A percentile compares a stretch with the other conserved stretches of the same genome.
These are phyloP conservation scores for Furcifer pardalis DNA, from an alignment of 2,797 vertebrate genomes.

Conservation along the genomic window DNA sequence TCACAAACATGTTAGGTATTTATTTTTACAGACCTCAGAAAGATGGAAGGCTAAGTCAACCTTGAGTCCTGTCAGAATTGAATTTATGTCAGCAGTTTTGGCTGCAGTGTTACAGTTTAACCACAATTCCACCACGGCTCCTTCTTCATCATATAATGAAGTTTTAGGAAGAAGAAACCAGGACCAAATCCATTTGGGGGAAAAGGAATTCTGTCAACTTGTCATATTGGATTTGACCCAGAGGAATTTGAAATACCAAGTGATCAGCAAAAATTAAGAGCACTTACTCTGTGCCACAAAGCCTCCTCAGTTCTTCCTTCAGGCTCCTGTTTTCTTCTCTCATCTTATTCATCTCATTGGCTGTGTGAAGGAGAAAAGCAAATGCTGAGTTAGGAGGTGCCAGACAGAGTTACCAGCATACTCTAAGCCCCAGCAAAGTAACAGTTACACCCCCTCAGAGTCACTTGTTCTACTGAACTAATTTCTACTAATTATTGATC, in stretches of 20 bases:
- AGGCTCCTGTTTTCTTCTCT: slow-evolving; percentile 87
- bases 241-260: accelerated
- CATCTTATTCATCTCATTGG: slow-evolving; percentile 82
- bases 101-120: no score
- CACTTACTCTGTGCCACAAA: slow-evolving; percentile 82
- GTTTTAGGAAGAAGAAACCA: no score
- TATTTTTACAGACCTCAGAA: no score
- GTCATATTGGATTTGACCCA: background rate
- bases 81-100: no score
- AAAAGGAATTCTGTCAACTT: background rate
- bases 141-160: no score
- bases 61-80: no score
- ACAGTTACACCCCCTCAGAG: no score
- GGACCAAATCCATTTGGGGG: background rate
- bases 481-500: background rate
- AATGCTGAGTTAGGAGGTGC: accelerated
- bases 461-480: background rate
- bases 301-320: slow-evolving; percentile 82
- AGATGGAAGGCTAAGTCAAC: no score
- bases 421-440: no score
- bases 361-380: slow-evolving; percentile 68
- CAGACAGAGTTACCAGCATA: no score
- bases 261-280: background rate
- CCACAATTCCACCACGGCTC: no score
- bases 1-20: no score